Evolutionary conservation across 2,113 vertebrate genomes (phyloP), one percentile per base, ranked within the genome.

Genomic region (Carollia perspicillata): DNA sequence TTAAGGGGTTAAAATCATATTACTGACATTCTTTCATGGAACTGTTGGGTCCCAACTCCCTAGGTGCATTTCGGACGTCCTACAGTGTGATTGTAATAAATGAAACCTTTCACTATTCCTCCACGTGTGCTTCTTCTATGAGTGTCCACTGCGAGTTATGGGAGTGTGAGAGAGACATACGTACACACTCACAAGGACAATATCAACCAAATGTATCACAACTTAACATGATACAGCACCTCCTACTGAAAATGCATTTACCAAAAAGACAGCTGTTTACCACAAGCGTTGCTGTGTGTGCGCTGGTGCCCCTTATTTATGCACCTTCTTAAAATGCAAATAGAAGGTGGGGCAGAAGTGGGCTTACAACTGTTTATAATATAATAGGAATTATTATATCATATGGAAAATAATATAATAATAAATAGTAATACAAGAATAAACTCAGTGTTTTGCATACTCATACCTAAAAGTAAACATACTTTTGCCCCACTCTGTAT

Each of bases 1-100:
- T 84, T 47, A 93, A 69, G 68, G 72, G 44, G 66, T 95, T 93
- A 89, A 89, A 88, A 78, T 84, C 37, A 2, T 79, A 53, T 79
- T 47, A 83, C 97, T 75, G 72, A 37, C 55, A 65, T 89, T n/a
- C n/a, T n/a, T 93, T 66, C 77, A 71, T 14, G 23, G 37, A 89
- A 78, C n/a, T 33, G 69, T 72, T 55, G 40, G 47, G 47, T 66
- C 28, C 71, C 37, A 55, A 3, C 8, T 88, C 16, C 84, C 65
- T n/a, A 40, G 66, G 42, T 42, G 3, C 23, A 28, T 42, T 55
- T 81, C 81, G 7, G 28, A 90, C 9, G 26, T 44, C 28, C 16
- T 18, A 13, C 28, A 37, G 18, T 86, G 44, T 42, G 42, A 77
- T 20, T 44, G 1, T n/a, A 55, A 78, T 16, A 66, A 78, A 91